Base-by-base conservation (phyloP, 2,888 invertebrate species). In the Lamproptera curius region DNA sequence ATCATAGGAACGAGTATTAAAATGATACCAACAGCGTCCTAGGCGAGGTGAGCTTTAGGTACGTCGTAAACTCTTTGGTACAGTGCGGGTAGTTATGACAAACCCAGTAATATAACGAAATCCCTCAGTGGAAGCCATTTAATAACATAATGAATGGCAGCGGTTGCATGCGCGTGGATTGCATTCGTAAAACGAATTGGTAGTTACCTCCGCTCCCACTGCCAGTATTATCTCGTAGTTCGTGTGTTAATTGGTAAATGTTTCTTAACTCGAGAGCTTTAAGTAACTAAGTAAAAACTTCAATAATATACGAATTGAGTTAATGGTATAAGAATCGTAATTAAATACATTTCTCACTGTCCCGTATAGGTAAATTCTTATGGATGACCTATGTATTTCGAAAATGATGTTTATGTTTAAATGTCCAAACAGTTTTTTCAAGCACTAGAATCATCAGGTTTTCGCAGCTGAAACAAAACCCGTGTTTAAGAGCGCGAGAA, bases 161-260 rank as follows among this genome's bases (percentile, higher is more conserved):
- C 38, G 38, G 33, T 2, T 44, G 16, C 44, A 20, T 10, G 31
- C 37, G 15, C 34, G 37, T 46, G 51, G 31, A 4, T 4, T 4
- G 48, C 50, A 52, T 55, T 52, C 48, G 53, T 50, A 52, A 52
- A 43, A 49, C 53, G 26, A 36, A 36, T 39, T 20, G 53, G 44
- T 46, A 50, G 52, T 57, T 57, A 52, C 44, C 51, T 46, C 41
- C 45, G 40, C 34, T 37, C 45, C 42, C 33, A 43, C 48, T 26
- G 42, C 48, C 28, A 28, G 28, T 28, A 8, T 6, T 2, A 10
- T 9, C 6, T 2, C 6, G 20, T 6, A 15, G 34, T 13, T 13
- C 6, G 2, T 14, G 11, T 34, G 34, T 34, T 13, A 34, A 34
- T 15, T 2, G 13, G 15, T 15, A 10, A 31, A 31, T 5, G 31